A percentile compares a stretch with the other conserved stretches of the same genome.
These are phyloP conservation scores for Petaurus breviceps DNA, from an alignment of 2,113 vertebrate genomes.

Conservation along the genomic window DNA sequence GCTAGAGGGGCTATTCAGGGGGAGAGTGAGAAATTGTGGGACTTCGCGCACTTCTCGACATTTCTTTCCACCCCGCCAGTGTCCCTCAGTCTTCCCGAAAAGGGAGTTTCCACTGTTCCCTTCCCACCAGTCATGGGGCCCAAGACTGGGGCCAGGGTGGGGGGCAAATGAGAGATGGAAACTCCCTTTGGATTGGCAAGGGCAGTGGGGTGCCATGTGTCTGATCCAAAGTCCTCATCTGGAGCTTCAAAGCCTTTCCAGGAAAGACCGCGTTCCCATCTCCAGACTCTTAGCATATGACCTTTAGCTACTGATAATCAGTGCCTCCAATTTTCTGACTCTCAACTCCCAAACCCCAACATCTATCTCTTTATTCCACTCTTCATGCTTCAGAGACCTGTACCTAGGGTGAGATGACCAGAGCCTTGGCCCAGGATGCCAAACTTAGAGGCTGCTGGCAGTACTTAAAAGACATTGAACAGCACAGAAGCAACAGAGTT, in stretches of 20 bases:
- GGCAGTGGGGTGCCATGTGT: constrained; percentile 42
- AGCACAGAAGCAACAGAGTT: not conserved
- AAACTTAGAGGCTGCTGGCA: not conserved
- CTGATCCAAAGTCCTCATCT: constrained; percentile 33
- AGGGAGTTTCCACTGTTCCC: constrained; percentile 78
- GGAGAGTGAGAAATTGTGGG: not conserved
- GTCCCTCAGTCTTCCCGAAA: constrained; percentile 65
- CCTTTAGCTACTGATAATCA: not conserved
- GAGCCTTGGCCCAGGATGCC: not conserved
- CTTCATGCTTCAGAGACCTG: not conserved
- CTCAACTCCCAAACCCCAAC: not conserved
- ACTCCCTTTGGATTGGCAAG: constrained; percentile 72
- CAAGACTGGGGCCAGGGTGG: constrained; percentile 33
- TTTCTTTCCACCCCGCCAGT: constrained; percentile 43
- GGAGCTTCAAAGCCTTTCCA: constrained; percentile 56
- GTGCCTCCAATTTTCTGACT: not conserved
- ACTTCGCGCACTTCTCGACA: constrained; percentile 35
- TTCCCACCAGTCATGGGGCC: constrained; percentile 70
- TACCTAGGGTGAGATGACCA: not conserved
- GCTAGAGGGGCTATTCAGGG: not conserved
- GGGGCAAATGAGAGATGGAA: constrained; percentile 71
- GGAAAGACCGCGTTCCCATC: constrained; percentile 41
- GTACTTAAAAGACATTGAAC: not conserved
- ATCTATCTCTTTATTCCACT: not conserved
- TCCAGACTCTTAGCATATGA: not conserved